Percentiles rank a stretch among this genome's conserved stretches.
These are phyloP conservation scores for Teleopsis dalmanni DNA, from an alignment of 1,140 invertebrate species.

Conservation along the genomic window DNA sequence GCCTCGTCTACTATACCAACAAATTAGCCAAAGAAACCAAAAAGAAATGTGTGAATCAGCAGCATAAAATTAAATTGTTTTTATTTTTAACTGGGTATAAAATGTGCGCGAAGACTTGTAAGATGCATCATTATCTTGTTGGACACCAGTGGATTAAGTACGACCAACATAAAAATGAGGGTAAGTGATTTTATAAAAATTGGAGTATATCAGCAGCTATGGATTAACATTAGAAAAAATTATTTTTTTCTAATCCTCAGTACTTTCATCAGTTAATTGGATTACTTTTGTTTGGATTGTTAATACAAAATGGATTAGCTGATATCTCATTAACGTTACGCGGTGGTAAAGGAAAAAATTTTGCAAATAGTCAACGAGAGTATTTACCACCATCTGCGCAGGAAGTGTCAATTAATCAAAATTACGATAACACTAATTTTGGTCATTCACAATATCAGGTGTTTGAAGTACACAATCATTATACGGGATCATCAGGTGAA, in stretches of 20 bases:
- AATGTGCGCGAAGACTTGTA: conserved; percentile 29
- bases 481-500: conserved; percentile 4
- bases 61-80: no score
- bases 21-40: no score
- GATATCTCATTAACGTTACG: conserved; percentile 30
- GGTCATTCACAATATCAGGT: conserved; percentile 24
- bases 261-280: conserved; percentile 16
- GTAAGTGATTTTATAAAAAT: conserved; percentile 20
- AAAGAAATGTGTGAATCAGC: no score
- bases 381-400: conserved; percentile 9
- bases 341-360: no score
- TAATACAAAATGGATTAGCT: conserved; percentile 18
- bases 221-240: conserved; percentile 6
- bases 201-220: conserved; percentile 4
- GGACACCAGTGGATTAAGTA: conserved; percentile 40
- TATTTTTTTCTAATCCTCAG: conserved; percentile 6
- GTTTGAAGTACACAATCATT: conserved; percentile 37
- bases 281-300: conserved; percentile 22
- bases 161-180: conserved; percentile 40
- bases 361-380: not conserved
- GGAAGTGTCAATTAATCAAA: not conserved
- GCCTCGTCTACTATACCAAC: no score
- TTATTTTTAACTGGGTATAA: conserved; percentile 31
- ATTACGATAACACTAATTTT: conserved; percentile 14
- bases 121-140: conserved; percentile 38